phyloP scores from a whole-genome alignment of 2,888 invertebrate species.

The Caenorhabditis sp. region DNA sequence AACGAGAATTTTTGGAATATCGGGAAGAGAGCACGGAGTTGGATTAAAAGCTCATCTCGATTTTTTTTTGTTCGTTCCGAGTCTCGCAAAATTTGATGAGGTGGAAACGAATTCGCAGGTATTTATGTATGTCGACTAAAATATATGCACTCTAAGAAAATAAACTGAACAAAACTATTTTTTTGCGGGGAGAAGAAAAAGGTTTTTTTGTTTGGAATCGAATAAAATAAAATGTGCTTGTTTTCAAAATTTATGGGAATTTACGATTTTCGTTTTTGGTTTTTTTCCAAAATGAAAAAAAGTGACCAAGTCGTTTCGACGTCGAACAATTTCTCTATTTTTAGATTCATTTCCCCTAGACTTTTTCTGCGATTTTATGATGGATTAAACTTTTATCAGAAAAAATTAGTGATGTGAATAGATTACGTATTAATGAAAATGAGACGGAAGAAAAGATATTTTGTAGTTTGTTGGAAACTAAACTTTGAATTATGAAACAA shows the following conservation, averaged over 20 bases:
- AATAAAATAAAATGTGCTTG: neutral
- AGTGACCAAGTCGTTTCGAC: too few species aligned
- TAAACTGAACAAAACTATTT: neutral
- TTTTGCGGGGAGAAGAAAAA: neutral
- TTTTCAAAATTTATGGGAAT: neutral
- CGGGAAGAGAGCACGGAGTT: neutral
- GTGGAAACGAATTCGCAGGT: neutral
- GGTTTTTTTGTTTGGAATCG: neutral
- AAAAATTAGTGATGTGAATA: neutral
- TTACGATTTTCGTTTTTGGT: too few species aligned
- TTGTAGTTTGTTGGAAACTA: too few species aligned
- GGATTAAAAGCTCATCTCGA: slow-evolving; percentile 1
- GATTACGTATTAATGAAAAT: neutral
- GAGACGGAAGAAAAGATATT: too few species aligned
- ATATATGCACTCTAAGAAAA: neutral
- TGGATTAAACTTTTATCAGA: neutral
- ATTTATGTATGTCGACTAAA: neutral
- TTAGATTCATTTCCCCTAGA: neutral
- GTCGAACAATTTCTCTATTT: neutral
- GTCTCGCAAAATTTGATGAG: neutral
- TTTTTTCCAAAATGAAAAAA: too few species aligned
- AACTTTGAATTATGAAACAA: too few species aligned
- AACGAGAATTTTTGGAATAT: neutral
- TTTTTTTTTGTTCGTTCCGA: neutral
- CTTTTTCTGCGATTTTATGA: neutral